These are phyloP conservation scores for Carterocephalus palaemon DNA, from an alignment of 2,888 invertebrate genomes.

Conservation along the genomic window DNA sequence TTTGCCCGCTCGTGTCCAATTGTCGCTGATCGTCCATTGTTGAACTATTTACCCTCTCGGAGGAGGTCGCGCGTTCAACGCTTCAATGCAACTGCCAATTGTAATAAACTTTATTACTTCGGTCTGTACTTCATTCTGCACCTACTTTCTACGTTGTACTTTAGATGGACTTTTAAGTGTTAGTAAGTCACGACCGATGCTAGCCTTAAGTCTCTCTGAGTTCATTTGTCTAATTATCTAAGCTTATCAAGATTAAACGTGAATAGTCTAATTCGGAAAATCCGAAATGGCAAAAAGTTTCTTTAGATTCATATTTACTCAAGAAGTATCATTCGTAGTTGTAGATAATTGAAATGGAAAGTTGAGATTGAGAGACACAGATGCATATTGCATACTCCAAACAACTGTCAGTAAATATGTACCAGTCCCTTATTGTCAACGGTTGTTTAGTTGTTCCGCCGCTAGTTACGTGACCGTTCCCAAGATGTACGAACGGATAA, in stretches of 20 bases:
- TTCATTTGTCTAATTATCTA: no score
- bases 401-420: not conserved
- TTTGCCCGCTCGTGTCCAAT: slow-evolving; percentile 10
- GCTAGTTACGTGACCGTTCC: no score
- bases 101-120: slow-evolving; percentile 15
- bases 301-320: not conserved
- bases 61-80: slow-evolving; percentile 8
- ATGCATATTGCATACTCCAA: not conserved
- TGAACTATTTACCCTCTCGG: slow-evolving; percentile 5
- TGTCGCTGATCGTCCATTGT: slow-evolving; percentile 8
- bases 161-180: not conserved
- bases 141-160: not conserved
- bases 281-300: no score
- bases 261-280: no score
- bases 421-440: slow-evolving; percentile 6
- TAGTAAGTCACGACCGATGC: no score
- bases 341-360: no score
- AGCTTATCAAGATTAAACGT: no score
- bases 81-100: slow-evolving; percentile 12
- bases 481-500: no score
- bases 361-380: no score
- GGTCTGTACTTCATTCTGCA: slow-evolving; percentile 2
- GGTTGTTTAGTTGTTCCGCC: not conserved
- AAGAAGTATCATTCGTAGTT: no score
- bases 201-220: no score